A percentile compares a stretch with the other conserved stretches of the same genome.
Conservation (phyloP, 2,113 vertebrate species). For the Chaenocephalus aceratus region DNA sequence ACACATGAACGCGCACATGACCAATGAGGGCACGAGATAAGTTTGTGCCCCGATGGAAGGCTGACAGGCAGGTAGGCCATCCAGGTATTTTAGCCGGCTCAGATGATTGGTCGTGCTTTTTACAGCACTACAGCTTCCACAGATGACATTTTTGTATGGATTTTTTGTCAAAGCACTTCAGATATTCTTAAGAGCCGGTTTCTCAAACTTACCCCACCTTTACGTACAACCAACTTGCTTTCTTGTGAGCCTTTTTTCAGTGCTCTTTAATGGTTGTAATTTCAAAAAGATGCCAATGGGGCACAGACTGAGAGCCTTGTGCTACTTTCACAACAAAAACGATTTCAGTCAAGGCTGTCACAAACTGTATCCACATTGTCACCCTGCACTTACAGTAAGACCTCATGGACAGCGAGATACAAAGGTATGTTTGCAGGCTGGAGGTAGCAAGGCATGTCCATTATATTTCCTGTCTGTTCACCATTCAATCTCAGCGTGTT, state of each 20-base stretch:
- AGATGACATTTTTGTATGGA: too few relatives aligned
- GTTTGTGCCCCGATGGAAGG: too few relatives aligned
- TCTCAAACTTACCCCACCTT: too few relatives aligned
- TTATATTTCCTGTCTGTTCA: conserved; percentile 47
- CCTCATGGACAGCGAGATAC: conserved; percentile 39
- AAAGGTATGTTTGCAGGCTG: conserved; percentile 31
- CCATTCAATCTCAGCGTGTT: conserved; percentile 35
- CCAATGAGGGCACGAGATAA: too few relatives aligned
- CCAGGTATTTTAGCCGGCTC: too few relatives aligned
- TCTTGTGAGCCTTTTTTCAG: background rate
- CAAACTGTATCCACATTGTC: conserved; percentile 13
- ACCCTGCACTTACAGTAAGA: conserved; percentile 10
- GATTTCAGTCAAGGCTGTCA: conserved; percentile 16
- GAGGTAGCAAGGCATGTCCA: conserved; percentile 54
- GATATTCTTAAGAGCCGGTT: too few relatives aligned
- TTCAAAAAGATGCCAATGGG: background rate
- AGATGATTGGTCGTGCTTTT: too few relatives aligned
- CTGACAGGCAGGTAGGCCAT: too few relatives aligned
- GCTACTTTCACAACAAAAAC: background rate
- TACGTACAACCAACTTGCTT: conserved; percentile 2
- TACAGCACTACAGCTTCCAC: too few relatives aligned
- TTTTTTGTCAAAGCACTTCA: too few relatives aligned
- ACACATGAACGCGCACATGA: too few relatives aligned
- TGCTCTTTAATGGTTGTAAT: background rate
- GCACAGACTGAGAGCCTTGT: conserved; percentile 6